Evolutionary conservation across 1,140 invertebrate genomes (phyloP).

Genomic region (Drosophila tani): DNA sequence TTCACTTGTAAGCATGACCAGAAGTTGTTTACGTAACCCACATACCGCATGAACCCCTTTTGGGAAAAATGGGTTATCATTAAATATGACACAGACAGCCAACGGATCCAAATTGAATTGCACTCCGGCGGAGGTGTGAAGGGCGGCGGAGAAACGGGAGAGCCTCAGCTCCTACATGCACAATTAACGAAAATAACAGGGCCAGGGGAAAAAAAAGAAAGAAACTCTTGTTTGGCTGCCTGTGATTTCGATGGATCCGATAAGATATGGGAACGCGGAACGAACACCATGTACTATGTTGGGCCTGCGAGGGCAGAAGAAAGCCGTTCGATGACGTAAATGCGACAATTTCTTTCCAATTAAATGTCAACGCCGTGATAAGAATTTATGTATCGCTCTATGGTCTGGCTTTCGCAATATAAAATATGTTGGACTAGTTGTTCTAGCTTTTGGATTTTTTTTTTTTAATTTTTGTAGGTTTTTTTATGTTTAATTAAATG

Average conservation of each 20-base stretch:
- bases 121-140: conserved; percentile 48
- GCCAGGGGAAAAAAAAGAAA: conserved; percentile 3
- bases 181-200: conserved; percentile 36
- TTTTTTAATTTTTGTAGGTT: background rate
- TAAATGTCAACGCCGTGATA: conserved; percentile 47
- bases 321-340: conserved; percentile 62
- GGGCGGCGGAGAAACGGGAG: conserved; percentile 2
- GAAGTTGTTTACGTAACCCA: conserved; percentile 70
- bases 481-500: background rate
- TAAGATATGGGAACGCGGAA: conserved; percentile 23
- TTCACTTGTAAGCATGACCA: conserved; percentile 65
- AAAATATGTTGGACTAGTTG: conserved; percentile 43
- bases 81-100: conserved; percentile 52
- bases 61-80: conserved; percentile 70
- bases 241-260: conserved; percentile 45
- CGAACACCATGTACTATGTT: conserved; percentile 14
- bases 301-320: conserved; percentile 47
- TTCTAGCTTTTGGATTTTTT: background rate
- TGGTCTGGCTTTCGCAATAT: conserved; percentile 62
- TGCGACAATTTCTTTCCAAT: conserved; percentile 54
- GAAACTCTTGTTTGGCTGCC: conserved; percentile 41
- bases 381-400: conserved; percentile 13
- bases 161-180: conserved; percentile 34
- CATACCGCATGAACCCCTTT: conserved; percentile 48
- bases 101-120: conserved; percentile 45